Base-by-base conservation (phyloP, 1,140 invertebrate genomes). In the Lordiphosa stackelbergi region DNA sequence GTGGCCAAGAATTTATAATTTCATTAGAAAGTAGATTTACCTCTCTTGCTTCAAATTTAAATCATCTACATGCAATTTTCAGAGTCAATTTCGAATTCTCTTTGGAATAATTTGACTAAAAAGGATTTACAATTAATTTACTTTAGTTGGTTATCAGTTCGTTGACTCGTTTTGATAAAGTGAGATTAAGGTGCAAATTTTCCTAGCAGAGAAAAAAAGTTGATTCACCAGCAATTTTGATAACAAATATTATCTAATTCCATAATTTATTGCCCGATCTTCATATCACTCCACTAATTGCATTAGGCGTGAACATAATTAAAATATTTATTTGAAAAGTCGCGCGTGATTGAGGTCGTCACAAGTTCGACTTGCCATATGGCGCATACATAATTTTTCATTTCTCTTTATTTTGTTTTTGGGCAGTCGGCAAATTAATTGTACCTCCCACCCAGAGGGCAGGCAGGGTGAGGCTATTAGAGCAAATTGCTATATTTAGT, bases 381-480 rank as follows among this genome's bases (percentile, higher is more conserved):
- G 73, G 64, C 73, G 73, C 55, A 78, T 77, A 68, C 73, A 57
- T 75, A 75, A 77, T 77, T 69, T 75, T 65, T 56, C 48, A 53
- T 46, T 19, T 45, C 22, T 42, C 12, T 37, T 31, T 36, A 31
- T 53, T 58, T 31, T 11, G 19, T 24, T 37, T 65, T 58, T 69
- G 38, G 63, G 52, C 51, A 43, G 52, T 35, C 58, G 57, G 61
- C 65, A 42, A 60, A 68, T 79, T 79, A 79, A 79, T 79, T 79
- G 74, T 35, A 10, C 56, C 24, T 38, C 45, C n/a, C 47, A 19
- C 73, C 41, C 49, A 49, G 55, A 57, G 64, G 66, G 54, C 66
- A 73, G 53, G 53, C 56, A 52, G 70, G 74, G 69, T 79, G 61
- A 70, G 72, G 47, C 66, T 45, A 74, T 74, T 68, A 58, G 41